Evolutionary conservation across 1,140 invertebrate genomes (phyloP).

Genomic region (Drosophila novamexicana): DNA sequence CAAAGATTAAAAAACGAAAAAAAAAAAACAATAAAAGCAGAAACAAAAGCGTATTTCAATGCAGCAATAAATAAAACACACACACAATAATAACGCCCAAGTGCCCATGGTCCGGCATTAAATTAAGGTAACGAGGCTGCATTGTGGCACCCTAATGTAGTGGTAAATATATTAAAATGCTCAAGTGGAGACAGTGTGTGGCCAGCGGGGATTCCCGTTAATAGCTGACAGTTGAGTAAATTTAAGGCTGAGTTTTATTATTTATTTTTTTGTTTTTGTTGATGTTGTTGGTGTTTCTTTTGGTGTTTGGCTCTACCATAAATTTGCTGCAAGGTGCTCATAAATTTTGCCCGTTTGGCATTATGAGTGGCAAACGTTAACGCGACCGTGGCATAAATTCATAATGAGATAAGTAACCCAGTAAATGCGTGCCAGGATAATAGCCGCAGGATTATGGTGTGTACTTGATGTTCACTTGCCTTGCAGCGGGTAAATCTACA

Average conservation of each 20-base stretch:
- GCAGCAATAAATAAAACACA: not conserved
- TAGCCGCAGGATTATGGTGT: conserved; percentile 34
- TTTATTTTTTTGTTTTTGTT: conserved; percentile 33
- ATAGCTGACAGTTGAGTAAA: conserved; percentile 28
- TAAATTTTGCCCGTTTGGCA: conserved; percentile 52
- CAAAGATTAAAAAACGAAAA: not conserved
- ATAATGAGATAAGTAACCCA: conserved; percentile 46
- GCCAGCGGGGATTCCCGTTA: conserved; percentile 45
- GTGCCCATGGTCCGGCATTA: not conserved
- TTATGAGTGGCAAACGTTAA: conserved; percentile 44
- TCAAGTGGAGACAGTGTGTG: conserved; percentile 31
- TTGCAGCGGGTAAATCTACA: conserved; percentile 20
- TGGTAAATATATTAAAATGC: conserved; percentile 48
- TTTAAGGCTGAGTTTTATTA: conserved; percentile 31
- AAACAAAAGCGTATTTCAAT: conserved; percentile 8
- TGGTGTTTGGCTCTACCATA: conserved; percentile 57
- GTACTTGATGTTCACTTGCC: conserved; percentile 22
- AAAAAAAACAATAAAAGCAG: not conserved
- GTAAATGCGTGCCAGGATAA: conserved; percentile 33
- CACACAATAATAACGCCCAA: not conserved
- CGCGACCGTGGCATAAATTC: conserved; percentile 38
- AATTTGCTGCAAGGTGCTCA: conserved; percentile 64
- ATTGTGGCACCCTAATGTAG: conserved; percentile 6
- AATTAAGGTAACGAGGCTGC: conserved; percentile 2
- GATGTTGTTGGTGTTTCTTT: conserved; percentile 10